These are phyloP conservation scores for Amblyopsis rosae DNA, from an alignment of 2,113 vertebrate species.

Conservation along the genomic window DNA sequence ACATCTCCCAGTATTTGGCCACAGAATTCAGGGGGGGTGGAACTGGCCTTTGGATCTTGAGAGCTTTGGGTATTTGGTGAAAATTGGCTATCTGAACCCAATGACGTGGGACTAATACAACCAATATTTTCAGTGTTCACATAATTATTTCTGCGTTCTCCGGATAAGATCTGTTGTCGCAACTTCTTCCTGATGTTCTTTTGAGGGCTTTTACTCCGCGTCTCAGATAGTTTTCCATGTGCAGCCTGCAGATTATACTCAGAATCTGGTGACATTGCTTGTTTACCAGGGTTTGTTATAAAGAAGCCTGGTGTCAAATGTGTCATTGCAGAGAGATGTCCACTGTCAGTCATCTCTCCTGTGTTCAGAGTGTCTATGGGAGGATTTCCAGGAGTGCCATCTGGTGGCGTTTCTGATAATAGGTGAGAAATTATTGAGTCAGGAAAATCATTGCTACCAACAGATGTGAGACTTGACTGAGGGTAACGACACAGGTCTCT, in stretches of 20 bases:
- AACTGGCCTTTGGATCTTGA: conserved; percentile 31
- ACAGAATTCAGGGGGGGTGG: conserved; percentile 19
- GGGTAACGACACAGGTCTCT: conserved; percentile 68
- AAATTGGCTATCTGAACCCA: conserved; percentile 12
- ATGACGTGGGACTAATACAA: conserved; percentile 34
- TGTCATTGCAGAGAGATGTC: conserved; percentile 40
- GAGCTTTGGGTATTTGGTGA: conserved; percentile 32
- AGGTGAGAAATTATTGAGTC: conserved; percentile 74
- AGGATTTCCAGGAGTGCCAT: conserved; percentile 34
- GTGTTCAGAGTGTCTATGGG: conserved; percentile 27
- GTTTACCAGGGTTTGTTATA: conserved; percentile 30
- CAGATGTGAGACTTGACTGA: conserved; percentile 71
- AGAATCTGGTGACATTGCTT: conserved; percentile 28
- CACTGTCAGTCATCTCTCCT: conserved; percentile 34
- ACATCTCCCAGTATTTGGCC: conserved; percentile 57
- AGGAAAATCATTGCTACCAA: conserved; percentile 68
- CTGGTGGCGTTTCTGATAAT: conserved; percentile 73
- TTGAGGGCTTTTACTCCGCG: conserved; percentile 55
- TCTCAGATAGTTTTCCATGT: conserved; percentile 10
- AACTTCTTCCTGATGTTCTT: conserved; percentile 78
- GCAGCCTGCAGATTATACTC: conserved; percentile 21
- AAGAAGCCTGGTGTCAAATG: conserved; percentile 36
- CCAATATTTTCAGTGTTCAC: conserved; percentile 50
- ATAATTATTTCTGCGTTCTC: conserved; percentile 72
- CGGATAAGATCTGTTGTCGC: conserved; percentile 85